These are phyloP conservation scores for Psix sp. DNA, from an alignment of 1,140 invertebrate species.

Conservation along the genomic window DNA sequence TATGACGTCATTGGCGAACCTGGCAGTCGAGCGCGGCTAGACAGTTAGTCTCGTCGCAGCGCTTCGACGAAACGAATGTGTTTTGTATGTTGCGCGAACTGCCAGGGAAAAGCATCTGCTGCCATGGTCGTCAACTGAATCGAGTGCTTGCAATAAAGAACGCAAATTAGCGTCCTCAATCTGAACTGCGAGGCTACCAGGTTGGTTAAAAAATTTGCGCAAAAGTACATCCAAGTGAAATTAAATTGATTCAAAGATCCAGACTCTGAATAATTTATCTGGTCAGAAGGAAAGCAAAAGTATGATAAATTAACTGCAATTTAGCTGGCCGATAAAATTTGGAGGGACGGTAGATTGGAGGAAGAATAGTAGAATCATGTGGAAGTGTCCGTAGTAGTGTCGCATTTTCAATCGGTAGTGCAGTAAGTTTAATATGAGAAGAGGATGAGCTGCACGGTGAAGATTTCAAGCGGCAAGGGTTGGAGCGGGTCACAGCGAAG, in stretches of 20 bases:
- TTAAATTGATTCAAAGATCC: too few species aligned
- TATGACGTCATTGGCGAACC: slow-evolving; percentile 75
- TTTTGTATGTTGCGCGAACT: slow-evolving; percentile 13
- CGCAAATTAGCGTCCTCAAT: not conserved
- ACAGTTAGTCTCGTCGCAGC: slow-evolving; percentile 74
- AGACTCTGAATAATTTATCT: too few species aligned
- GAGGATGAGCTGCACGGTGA: slow-evolving; percentile 75
- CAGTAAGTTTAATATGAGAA: slow-evolving; percentile 62
- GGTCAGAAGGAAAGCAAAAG: too few species aligned
- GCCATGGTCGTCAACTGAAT: slow-evolving; percentile 3
- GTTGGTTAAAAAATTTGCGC: too few species aligned
- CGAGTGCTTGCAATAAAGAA: not conserved
- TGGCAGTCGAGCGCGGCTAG: slow-evolving; percentile 64
- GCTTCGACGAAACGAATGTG: slow-evolving; percentile 50
- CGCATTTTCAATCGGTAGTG: slow-evolving; percentile 24
- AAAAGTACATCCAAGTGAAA: too few species aligned
- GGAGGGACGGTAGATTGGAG: not conserved
- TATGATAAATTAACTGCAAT: too few species aligned
- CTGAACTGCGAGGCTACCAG: not conserved
- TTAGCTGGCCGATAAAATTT: not conserved
- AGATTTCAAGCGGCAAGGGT: slow-evolving; percentile 71
- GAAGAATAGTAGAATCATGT: slow-evolving; percentile 1
- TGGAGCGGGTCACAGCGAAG: slow-evolving; percentile 72
- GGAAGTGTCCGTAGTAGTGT: slow-evolving; percentile 32
- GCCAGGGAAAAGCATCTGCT: slow-evolving; percentile 7